Percentiles rank a stretch among this genome's conserved stretches.
phyloP scores from a whole-genome alignment of 1,140 invertebrate genomes.

The Drosophila nebulosa region DNA sequence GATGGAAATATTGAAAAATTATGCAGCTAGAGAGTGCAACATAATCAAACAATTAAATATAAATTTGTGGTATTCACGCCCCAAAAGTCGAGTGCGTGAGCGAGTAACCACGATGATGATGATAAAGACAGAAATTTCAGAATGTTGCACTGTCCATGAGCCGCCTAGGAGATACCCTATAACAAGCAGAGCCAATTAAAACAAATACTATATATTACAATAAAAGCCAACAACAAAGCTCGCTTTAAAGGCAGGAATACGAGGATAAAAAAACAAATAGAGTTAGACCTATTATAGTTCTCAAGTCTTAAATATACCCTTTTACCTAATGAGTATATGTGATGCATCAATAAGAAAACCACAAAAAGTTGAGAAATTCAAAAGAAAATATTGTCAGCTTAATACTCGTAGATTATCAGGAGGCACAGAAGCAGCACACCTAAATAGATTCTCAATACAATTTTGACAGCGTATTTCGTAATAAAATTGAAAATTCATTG shows the following conservation, averaged over 20 bases:
- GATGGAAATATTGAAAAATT: conserved; percentile 74
- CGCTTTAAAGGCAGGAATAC: too few relatives aligned
- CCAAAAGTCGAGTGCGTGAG: conserved; percentile 11
- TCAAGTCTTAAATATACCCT: neutral
- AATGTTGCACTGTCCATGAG: neutral
- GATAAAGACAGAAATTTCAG: conserved; percentile 8
- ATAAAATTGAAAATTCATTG: conserved; percentile 79
- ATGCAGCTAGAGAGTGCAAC: conserved; percentile 44
- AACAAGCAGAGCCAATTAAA: neutral
- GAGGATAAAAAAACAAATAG: too few relatives aligned
- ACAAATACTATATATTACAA: too few relatives aligned
- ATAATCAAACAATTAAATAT: conserved; percentile 72
- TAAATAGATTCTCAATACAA: conserved; percentile 53
- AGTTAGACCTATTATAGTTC: too few relatives aligned
- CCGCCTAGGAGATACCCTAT: neutral
- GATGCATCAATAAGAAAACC: conserved; percentile 7
- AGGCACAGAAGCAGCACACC: conserved; percentile 29
- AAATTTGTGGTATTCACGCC: conserved; percentile 77
- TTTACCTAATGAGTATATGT: neutral
- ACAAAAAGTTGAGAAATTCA: conserved; percentile 53
- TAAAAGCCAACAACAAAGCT: too few relatives aligned
- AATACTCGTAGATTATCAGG: conserved; percentile 63
- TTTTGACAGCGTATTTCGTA: conserved; percentile 76
- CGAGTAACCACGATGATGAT: neutral
- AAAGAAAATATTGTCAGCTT: conserved; percentile 77